A percentile compares a stretch with the other conserved stretches of the same genome.
Evolutionary conservation across 1,140 invertebrate genomes (phyloP).

Genomic region (Drosophila erecta): DNA sequence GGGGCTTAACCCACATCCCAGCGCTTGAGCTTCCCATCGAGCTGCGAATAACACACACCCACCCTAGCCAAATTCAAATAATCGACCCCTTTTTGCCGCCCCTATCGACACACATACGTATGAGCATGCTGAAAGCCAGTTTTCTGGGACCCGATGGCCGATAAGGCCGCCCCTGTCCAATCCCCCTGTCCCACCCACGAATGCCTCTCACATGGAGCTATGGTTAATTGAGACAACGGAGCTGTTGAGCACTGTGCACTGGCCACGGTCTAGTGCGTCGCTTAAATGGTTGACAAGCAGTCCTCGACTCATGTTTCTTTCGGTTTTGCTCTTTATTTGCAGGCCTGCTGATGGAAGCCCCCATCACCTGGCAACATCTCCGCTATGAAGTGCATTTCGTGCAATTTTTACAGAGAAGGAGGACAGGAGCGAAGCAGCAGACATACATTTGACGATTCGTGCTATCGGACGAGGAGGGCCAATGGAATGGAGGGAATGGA

Average conservation of each 20-base stretch:
- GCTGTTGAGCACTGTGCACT: constrained; percentile 15
- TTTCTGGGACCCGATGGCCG: constrained; percentile 32
- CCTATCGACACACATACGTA: not conserved
- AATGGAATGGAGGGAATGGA: constrained; percentile 8
- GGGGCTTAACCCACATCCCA: constrained; percentile 21
- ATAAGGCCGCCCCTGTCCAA: constrained; percentile 47
- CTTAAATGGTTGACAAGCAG: constrained; percentile 59
- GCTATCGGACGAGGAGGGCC: constrained; percentile 49
- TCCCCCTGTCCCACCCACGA: constrained; percentile 16
- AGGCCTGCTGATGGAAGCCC: constrained; percentile 74
- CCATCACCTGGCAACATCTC: constrained; percentile 19
- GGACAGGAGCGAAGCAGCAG: constrained; percentile 14
- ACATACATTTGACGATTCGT: constrained; percentile 51
- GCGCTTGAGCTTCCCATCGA: not conserved
- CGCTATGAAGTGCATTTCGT: constrained; percentile 66
- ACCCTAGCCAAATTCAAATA: constrained; percentile 47
- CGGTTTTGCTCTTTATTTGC: constrained; percentile 30
- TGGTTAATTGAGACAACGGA: constrained; percentile 36
- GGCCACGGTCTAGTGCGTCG: constrained; percentile 66
- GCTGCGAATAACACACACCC: constrained; percentile 35
- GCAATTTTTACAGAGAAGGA: constrained; percentile 39
- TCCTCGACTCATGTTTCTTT: constrained; percentile 36
- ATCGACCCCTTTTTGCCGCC: constrained; percentile 12
- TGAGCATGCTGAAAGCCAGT: constrained; percentile 49
- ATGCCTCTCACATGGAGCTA: not conserved